phyloP scores from a whole-genome alignment of 2,797 vertebrate species.

The Galaxias olidus region DNA sequence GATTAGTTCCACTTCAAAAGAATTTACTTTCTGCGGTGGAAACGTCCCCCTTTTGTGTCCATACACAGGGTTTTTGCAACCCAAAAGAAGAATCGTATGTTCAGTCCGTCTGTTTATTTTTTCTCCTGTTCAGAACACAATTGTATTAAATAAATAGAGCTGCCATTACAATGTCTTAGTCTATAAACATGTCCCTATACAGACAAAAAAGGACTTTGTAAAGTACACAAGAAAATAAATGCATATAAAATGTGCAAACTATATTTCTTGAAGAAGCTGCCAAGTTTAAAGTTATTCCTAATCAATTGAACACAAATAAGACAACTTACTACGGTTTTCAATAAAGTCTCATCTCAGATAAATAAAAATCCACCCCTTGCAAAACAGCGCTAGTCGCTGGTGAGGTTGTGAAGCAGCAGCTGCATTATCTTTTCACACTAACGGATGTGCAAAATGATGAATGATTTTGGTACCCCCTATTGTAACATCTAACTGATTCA shows the following conservation, averaged over 20 bases:
- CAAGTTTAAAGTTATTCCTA: neutral
- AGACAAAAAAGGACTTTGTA: constrained; percentile 55
- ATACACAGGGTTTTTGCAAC: constrained; percentile 87
- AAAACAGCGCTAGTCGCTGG: constrained; percentile 35
- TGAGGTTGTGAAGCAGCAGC: constrained; percentile 36
- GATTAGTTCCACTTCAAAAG: constrained; percentile 99
- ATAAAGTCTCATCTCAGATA: constrained; percentile 29
- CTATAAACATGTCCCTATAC: constrained; percentile 79
- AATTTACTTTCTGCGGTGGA: constrained; percentile 97
- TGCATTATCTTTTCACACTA: constrained; percentile 7
- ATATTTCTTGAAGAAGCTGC: neutral
- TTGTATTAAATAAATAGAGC: constrained; percentile 90
- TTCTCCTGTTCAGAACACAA: constrained; percentile 84
- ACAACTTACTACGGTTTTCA: constrained; percentile 16
- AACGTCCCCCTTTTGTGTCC: constrained; percentile 92
- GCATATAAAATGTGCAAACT: neutral
- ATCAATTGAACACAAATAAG: too few species aligned
- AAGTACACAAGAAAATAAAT: too few species aligned
- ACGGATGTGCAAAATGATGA: constrained; percentile 7
- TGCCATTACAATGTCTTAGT: constrained; percentile 69
- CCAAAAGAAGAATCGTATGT: constrained; percentile 88
- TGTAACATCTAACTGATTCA: constrained; percentile 10
- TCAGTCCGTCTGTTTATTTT: constrained; percentile 92
- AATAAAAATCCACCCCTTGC: constrained; percentile 20
- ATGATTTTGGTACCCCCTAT: constrained; percentile 10